Evolutionary conservation across 2,113 vertebrate genomes (phyloP), one percentile per base, ranked within the genome.

Genomic region (Cichladusa arquata): DNA sequence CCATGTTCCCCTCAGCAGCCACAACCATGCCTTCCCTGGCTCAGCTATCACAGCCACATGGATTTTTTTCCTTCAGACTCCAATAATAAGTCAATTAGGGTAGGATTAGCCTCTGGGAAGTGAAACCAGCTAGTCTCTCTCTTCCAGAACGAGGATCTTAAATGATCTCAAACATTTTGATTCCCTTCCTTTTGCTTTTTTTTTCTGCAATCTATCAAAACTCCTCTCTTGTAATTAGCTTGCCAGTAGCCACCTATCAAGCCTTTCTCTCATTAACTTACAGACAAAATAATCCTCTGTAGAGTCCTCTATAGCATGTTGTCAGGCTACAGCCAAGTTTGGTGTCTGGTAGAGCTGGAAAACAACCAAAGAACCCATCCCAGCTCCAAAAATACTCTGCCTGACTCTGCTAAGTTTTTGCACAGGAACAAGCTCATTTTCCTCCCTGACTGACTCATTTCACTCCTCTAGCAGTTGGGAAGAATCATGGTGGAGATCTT

Each of bases 201-300:
- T 40, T 40, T 94, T 66, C 86, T 92, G 70, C 72, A 95, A 65
- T 72, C 86, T 62, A 85, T 58, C 0, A 8, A 96, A 92, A 57
- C 51, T 40, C 65, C 81, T 94, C 58, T 95, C 71, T 95, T 80
- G 77, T 96, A 95, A 95, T 96, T 95, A 94, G 69, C 51, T 96
- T 47, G 78, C 81, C 81, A 92, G 65, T 79, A 84, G 24, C 74
- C 57, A 93, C 91, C 64, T 92, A 86, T 85, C 86, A 96, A 89
- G 61, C 2, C 7, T 70, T 90, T 91, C 60, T 92, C 81, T 88
- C 81, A 24, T 64, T 89, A 95, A 79, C 19, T 78, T 76, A 87
- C 64, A 34, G 88, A 86, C 78, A 93, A 77, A 65, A 86, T 42
- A 47, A 20, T 47, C 19, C 44, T 45, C 44, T 45, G 44, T 45